Percentiles rank a stretch among this genome's conserved stretches.
These are phyloP conservation scores for Athalia rosae DNA, from an alignment of 2,888 invertebrate genomes.

Conservation along the genomic window DNA sequence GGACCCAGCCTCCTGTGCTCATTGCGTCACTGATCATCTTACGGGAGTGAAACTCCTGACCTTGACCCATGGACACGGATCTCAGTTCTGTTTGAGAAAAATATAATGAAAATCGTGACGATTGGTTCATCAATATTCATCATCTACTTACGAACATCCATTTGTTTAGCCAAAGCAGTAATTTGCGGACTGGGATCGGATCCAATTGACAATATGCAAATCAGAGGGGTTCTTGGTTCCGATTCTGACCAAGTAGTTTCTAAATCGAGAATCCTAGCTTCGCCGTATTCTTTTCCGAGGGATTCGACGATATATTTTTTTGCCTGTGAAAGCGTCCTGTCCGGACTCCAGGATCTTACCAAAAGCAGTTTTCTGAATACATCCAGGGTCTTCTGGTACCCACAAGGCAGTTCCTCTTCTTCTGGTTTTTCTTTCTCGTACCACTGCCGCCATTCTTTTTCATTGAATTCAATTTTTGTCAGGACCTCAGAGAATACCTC, in stretches of 20 bases:
- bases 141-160: constrained; percentile 83
- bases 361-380: constrained; percentile 90
- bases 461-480: constrained; percentile 87
- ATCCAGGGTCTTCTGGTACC: constrained; percentile 89
- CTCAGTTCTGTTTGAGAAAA: constrained; percentile 77
- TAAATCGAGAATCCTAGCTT: constrained; percentile 93
- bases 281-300: constrained; percentile 90
- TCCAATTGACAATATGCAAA: constrained; percentile 95
- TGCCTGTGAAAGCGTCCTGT: constrained; percentile 94
- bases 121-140: neutral
- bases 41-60: constrained; percentile 92
- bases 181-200: constrained; percentile 98
- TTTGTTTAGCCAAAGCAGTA: constrained; percentile 87
- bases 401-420: constrained; percentile 92
- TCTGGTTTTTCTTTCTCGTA: constrained; percentile 96
- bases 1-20: constrained; percentile 91
- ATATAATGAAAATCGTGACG: neutral
- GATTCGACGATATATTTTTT: constrained; percentile 94
- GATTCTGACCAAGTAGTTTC: constrained; percentile 94
- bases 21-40: constrained; percentile 88
- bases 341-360: constrained; percentile 96
- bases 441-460: constrained; percentile 92
- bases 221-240: constrained; percentile 89
- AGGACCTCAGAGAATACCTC: constrained; percentile 87
- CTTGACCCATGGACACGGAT: constrained; percentile 98